Evolutionary conservation across 2,888 invertebrate species (phyloP).

Genomic region (Heterodera filipjevi): DNA sequence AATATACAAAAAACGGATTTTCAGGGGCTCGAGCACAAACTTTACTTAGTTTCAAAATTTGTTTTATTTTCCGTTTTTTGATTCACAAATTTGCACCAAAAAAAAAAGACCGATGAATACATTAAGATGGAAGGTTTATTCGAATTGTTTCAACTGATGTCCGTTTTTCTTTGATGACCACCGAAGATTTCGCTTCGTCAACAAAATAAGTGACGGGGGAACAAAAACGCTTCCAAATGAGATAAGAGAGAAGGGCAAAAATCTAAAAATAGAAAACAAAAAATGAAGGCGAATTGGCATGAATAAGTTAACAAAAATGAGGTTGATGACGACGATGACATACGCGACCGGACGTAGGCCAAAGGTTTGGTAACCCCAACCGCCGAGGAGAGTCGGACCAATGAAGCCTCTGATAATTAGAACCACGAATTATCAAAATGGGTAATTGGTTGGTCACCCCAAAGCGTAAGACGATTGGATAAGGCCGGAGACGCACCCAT

Average conservation of each 20-base stretch:
- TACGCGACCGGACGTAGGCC: constrained; percentile 66
- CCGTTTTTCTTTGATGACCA: background rate
- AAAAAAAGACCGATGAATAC: no score
- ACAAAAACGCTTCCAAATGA: background rate
- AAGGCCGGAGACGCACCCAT: constrained; percentile 84
- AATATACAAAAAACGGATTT: no score
- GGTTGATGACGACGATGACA: constrained; percentile 48
- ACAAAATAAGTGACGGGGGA: background rate
- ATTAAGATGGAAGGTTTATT: background rate
- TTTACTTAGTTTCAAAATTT: no score
- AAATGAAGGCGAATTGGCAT: background rate
- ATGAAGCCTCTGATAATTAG: constrained; percentile 55
- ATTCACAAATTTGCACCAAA: no score
- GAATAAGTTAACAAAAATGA: constrained; percentile 20
- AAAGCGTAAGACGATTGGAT: constrained; percentile 88
- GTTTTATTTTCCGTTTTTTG: no score
- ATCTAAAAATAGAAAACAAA: background rate
- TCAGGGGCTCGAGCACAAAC: no score
- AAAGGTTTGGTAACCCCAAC: constrained; percentile 54
- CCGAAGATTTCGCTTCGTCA: background rate
- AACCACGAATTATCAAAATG: constrained; percentile 36
- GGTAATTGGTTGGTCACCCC: constrained; percentile 68
- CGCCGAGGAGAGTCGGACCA: constrained; percentile 63
- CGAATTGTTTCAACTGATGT: background rate
- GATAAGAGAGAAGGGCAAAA: background rate